A percentile compares a stretch with the other conserved stretches of the same genome.
phyloP scores from a whole-genome alignment of 2,797 vertebrate species.

The Cheirogaleus major region DNA sequence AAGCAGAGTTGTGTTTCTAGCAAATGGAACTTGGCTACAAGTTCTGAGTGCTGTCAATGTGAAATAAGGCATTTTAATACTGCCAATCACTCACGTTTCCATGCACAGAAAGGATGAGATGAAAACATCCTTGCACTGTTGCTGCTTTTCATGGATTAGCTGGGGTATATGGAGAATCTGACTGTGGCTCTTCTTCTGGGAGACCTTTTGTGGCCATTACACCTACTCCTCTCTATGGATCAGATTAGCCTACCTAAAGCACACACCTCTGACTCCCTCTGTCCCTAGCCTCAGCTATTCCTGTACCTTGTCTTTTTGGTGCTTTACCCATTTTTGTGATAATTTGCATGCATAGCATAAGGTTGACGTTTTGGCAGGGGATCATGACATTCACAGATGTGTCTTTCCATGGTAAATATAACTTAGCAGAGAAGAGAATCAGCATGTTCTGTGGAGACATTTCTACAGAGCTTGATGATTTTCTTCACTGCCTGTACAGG shows the following conservation, averaged over 20 bases:
- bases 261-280: background rate
- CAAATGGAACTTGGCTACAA: background rate
- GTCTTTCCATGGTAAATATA: background rate
- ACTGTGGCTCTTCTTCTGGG: background rate
- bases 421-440: background rate
- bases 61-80: background rate
- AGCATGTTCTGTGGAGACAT: background rate
- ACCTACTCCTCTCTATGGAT: accelerated
- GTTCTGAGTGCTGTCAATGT: background rate
- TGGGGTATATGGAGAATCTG: background rate
- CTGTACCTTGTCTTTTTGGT: background rate
- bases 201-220: background rate
- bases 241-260: no score
- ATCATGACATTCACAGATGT: background rate
- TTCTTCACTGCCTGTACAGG: background rate
- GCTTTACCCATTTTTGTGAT: background rate
- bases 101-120: background rate
- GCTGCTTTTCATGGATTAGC: background rate
- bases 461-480: background rate
- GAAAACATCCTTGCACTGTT: background rate
- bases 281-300: background rate
- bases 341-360: background rate
- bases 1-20: background rate
- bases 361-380: background rate
- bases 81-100: background rate